phyloP scores from a whole-genome alignment of 2,797 vertebrate species.

The Typhlichthys subterraneus region DNA sequence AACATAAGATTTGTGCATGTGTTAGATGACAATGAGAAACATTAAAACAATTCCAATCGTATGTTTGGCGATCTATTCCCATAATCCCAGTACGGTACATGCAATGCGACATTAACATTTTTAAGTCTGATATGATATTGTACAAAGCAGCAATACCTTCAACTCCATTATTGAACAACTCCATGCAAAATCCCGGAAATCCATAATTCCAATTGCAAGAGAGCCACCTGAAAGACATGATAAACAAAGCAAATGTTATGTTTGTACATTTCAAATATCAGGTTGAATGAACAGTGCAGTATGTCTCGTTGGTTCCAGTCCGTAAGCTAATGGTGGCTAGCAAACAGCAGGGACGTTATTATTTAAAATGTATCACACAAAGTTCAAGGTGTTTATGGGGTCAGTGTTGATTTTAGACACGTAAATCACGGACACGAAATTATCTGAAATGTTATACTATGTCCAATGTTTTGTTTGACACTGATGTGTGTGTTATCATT shows the following conservation, averaged over 20 bases:
- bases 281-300: background rate
- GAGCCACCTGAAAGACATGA: constrained; percentile 33
- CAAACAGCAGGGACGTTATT: constrained; percentile 39
- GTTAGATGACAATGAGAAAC: too few species aligned
- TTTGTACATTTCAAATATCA: constrained; percentile 10
- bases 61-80: background rate
- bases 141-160: constrained; percentile 48
- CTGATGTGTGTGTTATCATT: constrained; percentile 8
- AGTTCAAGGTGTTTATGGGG: constrained; percentile 42
- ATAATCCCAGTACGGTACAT: background rate
- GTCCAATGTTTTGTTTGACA: background rate
- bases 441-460: too few species aligned
- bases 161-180: constrained; percentile 41
- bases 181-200: constrained; percentile 41
- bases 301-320: constrained; percentile 25
- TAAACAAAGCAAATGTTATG: background rate
- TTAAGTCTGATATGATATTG: background rate
- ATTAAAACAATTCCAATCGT: background rate
- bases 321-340: constrained; percentile 50
- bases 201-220: constrained; percentile 28
- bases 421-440: too few species aligned
- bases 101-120: background rate
- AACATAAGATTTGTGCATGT: too few species aligned
- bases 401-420: background rate
- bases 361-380: constrained; percentile 48